A percentile compares a stretch with the other conserved stretches of the same genome.
These are phyloP conservation scores for Pagrus major DNA, from an alignment of 2,113 vertebrate genomes.

Conservation along the genomic window DNA sequence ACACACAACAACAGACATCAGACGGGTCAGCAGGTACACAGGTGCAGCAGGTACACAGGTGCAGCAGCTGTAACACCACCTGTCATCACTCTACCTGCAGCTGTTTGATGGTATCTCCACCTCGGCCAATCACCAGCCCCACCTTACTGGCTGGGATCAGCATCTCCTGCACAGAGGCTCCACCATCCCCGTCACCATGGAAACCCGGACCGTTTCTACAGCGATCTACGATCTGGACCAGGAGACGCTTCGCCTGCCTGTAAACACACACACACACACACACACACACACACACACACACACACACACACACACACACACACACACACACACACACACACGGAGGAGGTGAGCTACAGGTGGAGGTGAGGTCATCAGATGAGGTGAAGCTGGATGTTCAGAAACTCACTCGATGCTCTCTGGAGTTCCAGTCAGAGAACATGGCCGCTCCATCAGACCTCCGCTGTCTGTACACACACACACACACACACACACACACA, in stretches of 20 bases:
- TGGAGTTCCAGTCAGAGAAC: slow-evolving; percentile 93
- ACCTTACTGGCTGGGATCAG: slow-evolving; percentile 96
- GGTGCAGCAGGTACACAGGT: background rate
- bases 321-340: slow-evolving; percentile 11
- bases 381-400: background rate
- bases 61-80: background rate
- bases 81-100: slow-evolving; percentile 86
- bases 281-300: slow-evolving; percentile 11
- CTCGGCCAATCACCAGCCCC: slow-evolving; percentile 96
- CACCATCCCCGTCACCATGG: slow-evolving; percentile 90
- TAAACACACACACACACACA: slow-evolving; percentile 11
- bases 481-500: slow-evolving; percentile 25
- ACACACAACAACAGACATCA: background rate
- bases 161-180: slow-evolving; percentile 91
- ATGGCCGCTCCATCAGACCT: slow-evolving; percentile 94
- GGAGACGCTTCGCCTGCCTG: slow-evolving; percentile 95
- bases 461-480: slow-evolving; percentile 89
- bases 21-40: background rate
- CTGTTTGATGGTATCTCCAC: slow-evolving; percentile 97
- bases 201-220: slow-evolving; percentile 94
- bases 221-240: slow-evolving; percentile 96
- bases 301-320: slow-evolving; percentile 14
- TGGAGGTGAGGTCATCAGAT: slow-evolving; percentile 1
- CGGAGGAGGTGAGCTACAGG: background rate
- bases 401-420: slow-evolving; percentile 96